A percentile compares a stretch with the other conserved stretches of the same genome.
Conservation (phyloP, 2,888 invertebrate genomes). For the Keiferia lycopersicella region DNA sequence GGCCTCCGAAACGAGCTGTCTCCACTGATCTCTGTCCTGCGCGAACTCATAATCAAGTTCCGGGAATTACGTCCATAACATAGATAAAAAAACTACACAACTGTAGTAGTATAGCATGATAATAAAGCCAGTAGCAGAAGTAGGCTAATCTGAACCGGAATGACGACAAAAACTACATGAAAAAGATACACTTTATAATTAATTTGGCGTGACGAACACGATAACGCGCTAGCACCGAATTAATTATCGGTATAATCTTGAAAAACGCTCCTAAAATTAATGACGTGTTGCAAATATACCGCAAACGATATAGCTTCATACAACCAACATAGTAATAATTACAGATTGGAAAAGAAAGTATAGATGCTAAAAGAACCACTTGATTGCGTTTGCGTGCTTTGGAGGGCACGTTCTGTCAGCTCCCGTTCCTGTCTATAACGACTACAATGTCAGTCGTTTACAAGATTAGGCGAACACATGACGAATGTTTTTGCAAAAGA, state of each 20-base stretch:
- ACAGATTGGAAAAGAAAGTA: neutral
- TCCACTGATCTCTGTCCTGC: too few species aligned
- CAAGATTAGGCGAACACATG: too few species aligned
- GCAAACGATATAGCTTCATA: neutral
- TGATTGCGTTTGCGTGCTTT: too few species aligned
- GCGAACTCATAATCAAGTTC: too few species aligned
- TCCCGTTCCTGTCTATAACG: too few species aligned
- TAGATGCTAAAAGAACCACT: too few species aligned
- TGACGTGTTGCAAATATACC: slow-evolving; percentile 10
- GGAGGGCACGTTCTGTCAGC: too few species aligned
- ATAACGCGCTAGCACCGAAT: slow-evolving; percentile 5
- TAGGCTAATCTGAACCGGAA: slow-evolving; percentile 1
- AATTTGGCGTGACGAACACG: slow-evolving; percentile 8
- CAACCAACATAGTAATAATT: neutral
- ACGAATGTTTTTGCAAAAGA: too few species aligned
- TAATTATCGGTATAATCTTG: neutral
- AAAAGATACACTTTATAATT: slow-evolving; percentile 2
- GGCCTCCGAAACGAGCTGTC: too few species aligned
- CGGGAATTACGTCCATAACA: too few species aligned
- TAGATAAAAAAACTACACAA: too few species aligned
- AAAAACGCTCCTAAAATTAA: slow-evolving; percentile 9
- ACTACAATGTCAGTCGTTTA: too few species aligned
- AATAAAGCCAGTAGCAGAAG: neutral
- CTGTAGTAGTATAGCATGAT: neutral
- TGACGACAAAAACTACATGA: neutral